A percentile compares a stretch with the other conserved stretches of the same genome.
These are phyloP conservation scores for Gastracanthus pulcherrimus DNA, from an alignment of 2,888 invertebrate genomes.

Conservation along the genomic window DNA sequence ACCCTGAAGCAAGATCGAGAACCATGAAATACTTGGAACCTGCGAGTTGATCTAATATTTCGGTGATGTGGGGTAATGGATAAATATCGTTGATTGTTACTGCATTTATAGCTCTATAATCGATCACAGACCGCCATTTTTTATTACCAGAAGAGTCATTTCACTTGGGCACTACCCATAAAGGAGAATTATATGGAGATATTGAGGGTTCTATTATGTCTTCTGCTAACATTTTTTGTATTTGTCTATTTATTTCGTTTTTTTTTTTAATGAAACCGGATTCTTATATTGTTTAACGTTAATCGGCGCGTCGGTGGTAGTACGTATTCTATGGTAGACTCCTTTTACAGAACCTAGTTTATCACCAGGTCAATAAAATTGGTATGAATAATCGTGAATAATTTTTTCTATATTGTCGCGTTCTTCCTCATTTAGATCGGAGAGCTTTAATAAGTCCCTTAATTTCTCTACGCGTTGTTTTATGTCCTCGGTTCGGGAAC, in stretches of 20 bases:
- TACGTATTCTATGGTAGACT: neutral
- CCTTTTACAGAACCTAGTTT: neutral
- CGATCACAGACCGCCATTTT: neutral
- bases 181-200: conserved; percentile 5
- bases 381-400: neutral
- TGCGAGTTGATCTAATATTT: conserved; percentile 1
- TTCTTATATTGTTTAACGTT: neutral
- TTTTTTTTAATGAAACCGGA: neutral
- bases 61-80: conserved; percentile 1
- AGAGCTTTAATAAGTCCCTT: too few species aligned
- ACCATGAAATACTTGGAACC: neutral
- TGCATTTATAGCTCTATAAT: conserved; percentile 8
- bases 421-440: too few species aligned
- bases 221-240: neutral
- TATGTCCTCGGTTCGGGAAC: too few species aligned
- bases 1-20: neutral
- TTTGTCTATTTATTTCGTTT: conserved; percentile 6
- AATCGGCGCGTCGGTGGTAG: neutral
- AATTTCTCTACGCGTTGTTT: too few species aligned
- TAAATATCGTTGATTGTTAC: neutral
- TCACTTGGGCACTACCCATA: neutral
- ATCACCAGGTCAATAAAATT: neutral
- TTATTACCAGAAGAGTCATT: neutral
- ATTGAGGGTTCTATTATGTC: neutral
- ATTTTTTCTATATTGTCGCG: neutral